Percentiles rank a stretch among this genome's conserved stretches.
phyloP scores from a whole-genome alignment of 2,113 vertebrate species.

The Ariopsis seemanni region DNA sequence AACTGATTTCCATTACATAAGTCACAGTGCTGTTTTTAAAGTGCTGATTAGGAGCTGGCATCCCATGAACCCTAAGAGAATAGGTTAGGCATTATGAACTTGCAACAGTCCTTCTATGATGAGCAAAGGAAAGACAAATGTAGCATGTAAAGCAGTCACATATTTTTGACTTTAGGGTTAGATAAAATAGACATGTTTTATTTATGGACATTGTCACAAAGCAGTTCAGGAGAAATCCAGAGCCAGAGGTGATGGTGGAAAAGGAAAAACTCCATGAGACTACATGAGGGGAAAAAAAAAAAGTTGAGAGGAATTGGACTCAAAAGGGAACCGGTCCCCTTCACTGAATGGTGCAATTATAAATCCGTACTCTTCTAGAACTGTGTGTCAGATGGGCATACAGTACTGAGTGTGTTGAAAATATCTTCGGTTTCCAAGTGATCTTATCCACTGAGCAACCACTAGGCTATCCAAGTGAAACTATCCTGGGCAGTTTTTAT shows the following conservation, averaged over 20 bases:
- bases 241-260: no score
- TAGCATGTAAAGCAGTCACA: background rate
- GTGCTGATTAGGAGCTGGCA: background rate
- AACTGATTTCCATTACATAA: slow-evolving; percentile 54
- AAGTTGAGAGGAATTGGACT: no score
- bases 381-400: background rate
- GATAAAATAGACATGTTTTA: background rate
- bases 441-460: no score
- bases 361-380: no score
- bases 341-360: no score
- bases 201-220: no score
- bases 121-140: background rate
- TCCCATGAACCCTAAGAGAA: background rate
- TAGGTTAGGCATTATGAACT: background rate
- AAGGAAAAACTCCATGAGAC: no score
- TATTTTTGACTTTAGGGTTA: background rate
- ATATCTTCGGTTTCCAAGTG: no score
- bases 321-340: no score
- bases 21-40: background rate
- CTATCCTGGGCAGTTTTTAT: background rate
- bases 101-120: background rate
- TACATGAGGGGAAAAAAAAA: no score
- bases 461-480: no score
- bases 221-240: no score
- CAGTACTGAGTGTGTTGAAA: background rate